Base-by-base conservation (phyloP, 2,797 vertebrate genomes). In the Pseudomugil gertrudae region DNA sequence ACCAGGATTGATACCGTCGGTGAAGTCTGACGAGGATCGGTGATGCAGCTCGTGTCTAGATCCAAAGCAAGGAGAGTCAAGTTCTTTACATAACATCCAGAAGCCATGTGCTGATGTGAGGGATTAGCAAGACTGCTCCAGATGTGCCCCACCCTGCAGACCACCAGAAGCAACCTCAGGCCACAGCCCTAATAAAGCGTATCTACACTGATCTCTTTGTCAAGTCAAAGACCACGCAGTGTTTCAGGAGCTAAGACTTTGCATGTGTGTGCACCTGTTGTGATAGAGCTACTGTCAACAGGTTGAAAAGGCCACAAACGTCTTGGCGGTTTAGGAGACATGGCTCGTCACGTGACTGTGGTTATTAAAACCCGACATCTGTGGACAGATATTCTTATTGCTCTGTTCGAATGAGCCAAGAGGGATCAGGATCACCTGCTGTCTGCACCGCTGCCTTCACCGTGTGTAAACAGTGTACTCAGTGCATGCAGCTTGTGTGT, bases 1-100 rank as follows among this genome's bases (percentile, higher is more conserved):
- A 43, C 23, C 5, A 3, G n/a, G 43, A 63, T 59, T 57, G 64
- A 64, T 40, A 2, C 35, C 15, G 43, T 48, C 63, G 36, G 21
- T 64, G 23, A 71, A 51, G 35, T 63, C 56, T 36, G 9, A 19
- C 32, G 15, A 53, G 13, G 21, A 63, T 66, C 19, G 4, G 7
- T 33, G 55, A 56, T 4, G 2, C 29, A 32, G 65, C 56, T 78
- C 15, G 48, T 15, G 33, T 67, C 35, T 69, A 72, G 57, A 86
- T 77, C 80, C 69, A 76, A 81, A 73, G 36, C 57, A 82, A 72
- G 81, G 38, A 54, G 74, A 78, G 52, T 80, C 69, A 19, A 21
- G 62, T 79, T 86, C 58, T 75, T 63, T 17, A 32, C 51, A 29
- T 52, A 43, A 73, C n/a, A 68, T 17, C 54, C 61, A 59, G 76